A percentile compares a stretch with the other conserved stretches of the same genome.
phyloP scores from a whole-genome alignment of 2,888 invertebrate species.

The Cryptocephalus moraei region DNA sequence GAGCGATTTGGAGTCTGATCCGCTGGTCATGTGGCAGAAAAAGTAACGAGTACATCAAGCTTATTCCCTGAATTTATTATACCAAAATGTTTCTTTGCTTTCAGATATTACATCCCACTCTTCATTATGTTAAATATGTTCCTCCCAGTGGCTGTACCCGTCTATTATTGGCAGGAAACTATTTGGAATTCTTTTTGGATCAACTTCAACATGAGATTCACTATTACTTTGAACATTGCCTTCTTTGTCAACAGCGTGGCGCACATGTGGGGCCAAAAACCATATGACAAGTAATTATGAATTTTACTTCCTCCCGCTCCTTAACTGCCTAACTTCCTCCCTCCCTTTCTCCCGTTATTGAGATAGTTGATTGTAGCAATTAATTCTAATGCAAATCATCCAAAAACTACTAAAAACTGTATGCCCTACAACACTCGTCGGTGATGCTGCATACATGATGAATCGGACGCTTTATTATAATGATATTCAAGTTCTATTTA shows the following conservation, averaged over 20 bases:
- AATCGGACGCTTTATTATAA: no score
- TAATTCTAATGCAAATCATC: no score
- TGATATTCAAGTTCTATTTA: no score
- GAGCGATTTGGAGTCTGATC: constrained; percentile 61
- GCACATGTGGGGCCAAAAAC: constrained; percentile 86
- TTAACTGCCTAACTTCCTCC: background rate
- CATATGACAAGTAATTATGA: constrained; percentile 68
- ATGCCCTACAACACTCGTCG: no score
- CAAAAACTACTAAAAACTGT: no score
- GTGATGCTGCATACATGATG: no score
- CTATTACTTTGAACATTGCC: constrained; percentile 78
- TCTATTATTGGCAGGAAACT: constrained; percentile 75
- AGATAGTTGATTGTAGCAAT: no score
- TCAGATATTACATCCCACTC: constrained; percentile 58
- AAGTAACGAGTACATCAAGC: constrained; percentile 39
- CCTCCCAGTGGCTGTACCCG: constrained; percentile 68
- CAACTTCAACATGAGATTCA: constrained; percentile 72
- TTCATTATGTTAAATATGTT: constrained; percentile 65
- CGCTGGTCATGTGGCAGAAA: constrained; percentile 68
- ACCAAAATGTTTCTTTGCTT: constrained; percentile 12
- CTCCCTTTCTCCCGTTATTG: no score
- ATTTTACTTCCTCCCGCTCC: background rate
- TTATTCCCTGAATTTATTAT: no score
- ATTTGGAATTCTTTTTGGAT: constrained; percentile 72
- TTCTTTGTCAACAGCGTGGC: constrained; percentile 93